A percentile compares a stretch with the other conserved stretches of the same genome.
Evolutionary conservation across 2,113 vertebrate genomes (phyloP).

Genomic region (Brachyhypopomus occidentalis): DNA sequence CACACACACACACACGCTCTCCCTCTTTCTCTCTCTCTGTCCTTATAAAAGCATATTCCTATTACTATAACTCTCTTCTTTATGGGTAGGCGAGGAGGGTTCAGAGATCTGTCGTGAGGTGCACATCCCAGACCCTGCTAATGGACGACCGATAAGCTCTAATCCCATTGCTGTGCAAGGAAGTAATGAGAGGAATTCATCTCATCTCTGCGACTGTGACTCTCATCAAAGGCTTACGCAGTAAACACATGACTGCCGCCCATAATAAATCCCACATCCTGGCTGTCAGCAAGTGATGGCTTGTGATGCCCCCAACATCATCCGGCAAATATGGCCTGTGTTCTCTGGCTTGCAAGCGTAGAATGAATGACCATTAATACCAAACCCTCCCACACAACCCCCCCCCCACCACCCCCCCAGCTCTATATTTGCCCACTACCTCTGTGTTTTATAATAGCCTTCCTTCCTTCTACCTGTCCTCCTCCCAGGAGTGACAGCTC

Average conservation of each 20-base stretch:
- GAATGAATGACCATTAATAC: neutral
- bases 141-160: neutral
- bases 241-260: conserved; percentile 14
- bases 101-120: neutral
- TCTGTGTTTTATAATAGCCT: conserved; percentile 13
- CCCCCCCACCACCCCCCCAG: neutral
- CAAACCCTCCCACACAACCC: neutral
- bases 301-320: conserved; percentile 18
- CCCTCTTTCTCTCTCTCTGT: neutral
- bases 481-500: neutral
- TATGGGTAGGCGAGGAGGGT: conserved; percentile 7
- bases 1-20: neutral
- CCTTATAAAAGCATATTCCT: conserved; percentile 18
- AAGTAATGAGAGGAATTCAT: no score
- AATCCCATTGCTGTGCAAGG: neutral
- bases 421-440: neutral
- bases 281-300: conserved; percentile 26
- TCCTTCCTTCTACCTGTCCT: neutral
- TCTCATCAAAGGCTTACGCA: conserved; percentile 24
- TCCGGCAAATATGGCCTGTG: conserved; percentile 19
- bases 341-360: neutral
- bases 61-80: conserved; percentile 21
- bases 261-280: conserved; percentile 11
- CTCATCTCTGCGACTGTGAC: neutral
- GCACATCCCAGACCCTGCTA: neutral